Conservation (phyloP, 1,140 invertebrate genomes). For the Tyrophagus putrescentiae region DNA sequence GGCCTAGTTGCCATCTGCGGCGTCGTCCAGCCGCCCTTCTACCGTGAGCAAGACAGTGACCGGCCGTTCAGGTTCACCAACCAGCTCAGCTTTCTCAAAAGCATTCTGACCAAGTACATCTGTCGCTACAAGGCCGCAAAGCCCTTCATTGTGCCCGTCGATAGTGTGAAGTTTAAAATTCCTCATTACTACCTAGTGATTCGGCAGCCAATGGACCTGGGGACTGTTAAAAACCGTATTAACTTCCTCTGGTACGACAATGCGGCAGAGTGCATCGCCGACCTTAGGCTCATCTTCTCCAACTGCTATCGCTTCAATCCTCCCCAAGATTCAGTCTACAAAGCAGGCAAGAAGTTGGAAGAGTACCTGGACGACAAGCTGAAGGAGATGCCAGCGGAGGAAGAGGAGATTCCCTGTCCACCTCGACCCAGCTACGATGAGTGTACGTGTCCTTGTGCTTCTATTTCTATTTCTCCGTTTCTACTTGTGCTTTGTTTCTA, state of each 20-base stretch:
- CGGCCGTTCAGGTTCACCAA: constrained; percentile 8
- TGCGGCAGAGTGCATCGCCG: constrained; percentile 74
- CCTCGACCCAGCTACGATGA: not conserved
- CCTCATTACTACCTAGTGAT: constrained; percentile 97
- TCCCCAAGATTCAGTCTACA: constrained; percentile 88
- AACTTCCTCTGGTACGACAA: constrained; percentile 78
- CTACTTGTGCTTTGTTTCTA: not conserved
- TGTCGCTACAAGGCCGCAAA: constrained; percentile 17
- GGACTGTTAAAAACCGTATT: constrained; percentile 92
- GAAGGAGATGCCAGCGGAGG: constrained; percentile 17
- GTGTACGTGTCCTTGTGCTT: not conserved
- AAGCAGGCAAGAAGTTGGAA: constrained; percentile 89
- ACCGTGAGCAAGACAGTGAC: constrained; percentile 30
- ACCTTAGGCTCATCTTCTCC: constrained; percentile 90
- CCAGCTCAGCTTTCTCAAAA: constrained; percentile 11
- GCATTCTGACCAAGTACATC: constrained; percentile 15
- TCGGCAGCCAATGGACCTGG: constrained; percentile 96
- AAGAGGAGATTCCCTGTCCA: constrained; percentile 14
- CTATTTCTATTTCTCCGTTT: not conserved
- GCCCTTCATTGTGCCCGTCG: constrained; percentile 13
- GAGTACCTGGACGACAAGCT: constrained; percentile 25
- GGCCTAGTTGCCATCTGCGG: not conserved
- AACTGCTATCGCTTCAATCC: constrained; percentile 98
- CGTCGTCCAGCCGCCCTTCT: constrained; percentile 11
- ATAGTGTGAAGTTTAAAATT: constrained; percentile 14